phyloP scores from a whole-genome alignment of 2,888 invertebrate genomes.

The Nasonovia ribisnigri region DNA sequence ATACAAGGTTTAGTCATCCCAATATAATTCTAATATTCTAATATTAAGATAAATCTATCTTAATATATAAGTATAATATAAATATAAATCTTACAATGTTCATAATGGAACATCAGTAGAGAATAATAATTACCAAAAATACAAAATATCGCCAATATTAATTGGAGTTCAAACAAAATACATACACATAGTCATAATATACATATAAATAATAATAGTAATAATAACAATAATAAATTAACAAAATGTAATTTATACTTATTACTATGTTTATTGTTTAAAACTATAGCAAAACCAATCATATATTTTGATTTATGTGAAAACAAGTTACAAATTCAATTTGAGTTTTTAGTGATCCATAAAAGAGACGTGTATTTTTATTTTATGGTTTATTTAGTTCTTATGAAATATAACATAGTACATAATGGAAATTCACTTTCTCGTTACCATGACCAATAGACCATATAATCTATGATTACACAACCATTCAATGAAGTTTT shows the following conservation, averaged over 20 bases:
- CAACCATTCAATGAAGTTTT: conserved; percentile 59
- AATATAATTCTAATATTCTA: no score
- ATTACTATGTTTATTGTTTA: not conserved
- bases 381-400: conserved; percentile 6
- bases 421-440: conserved; percentile 53
- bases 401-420: conserved; percentile 9
- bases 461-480: conserved; percentile 47
- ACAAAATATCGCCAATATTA: not conserved
- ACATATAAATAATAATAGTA: no score
- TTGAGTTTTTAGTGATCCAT: conserved; percentile 2
- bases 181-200: not conserved
- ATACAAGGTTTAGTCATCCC: no score
- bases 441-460: conserved; percentile 58
- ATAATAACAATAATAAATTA: no score
- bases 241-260: no score
- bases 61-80: no score
- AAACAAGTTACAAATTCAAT: not conserved
- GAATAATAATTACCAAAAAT: no score
- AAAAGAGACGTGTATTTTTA: conserved; percentile 2
- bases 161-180: not conserved
- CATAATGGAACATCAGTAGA: no score
- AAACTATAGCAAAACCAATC: not conserved
- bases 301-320: not conserved
- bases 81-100: no score
- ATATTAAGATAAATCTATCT: no score